Percentiles rank a stretch among this genome's conserved stretches.
Conservation (phyloP, 1,140 invertebrate genomes). For the Lamellibrachia luymesi region DNA sequence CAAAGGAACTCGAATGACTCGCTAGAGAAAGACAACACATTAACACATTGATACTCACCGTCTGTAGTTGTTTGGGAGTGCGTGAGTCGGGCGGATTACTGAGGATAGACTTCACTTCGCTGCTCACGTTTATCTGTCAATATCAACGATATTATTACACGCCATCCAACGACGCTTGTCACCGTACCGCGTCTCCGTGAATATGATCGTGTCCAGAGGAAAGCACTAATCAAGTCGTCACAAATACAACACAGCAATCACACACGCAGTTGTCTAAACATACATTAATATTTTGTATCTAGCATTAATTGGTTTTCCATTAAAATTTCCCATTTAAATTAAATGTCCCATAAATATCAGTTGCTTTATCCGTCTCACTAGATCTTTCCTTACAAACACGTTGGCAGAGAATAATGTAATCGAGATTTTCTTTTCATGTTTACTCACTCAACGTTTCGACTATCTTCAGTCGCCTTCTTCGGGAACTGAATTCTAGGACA, state of each 20-base stretch:
- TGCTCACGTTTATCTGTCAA: slow-evolving; percentile 50
- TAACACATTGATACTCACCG: slow-evolving; percentile 34
- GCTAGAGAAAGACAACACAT: not conserved
- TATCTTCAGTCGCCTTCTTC: no score
- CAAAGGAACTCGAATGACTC: not conserved
- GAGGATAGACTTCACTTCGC: slow-evolving; percentile 48
- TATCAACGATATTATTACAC: not conserved
- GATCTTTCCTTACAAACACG: no score
- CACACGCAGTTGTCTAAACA: not conserved
- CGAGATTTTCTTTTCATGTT: no score
- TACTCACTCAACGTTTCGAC: no score
- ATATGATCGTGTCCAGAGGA: not conserved
- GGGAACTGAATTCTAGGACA: no score
- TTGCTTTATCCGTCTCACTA: no score
- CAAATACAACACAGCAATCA: not conserved
- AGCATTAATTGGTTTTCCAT: not conserved
- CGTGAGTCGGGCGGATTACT: slow-evolving; percentile 40
- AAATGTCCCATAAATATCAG: no score
- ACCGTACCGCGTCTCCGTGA: no score
- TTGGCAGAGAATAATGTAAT: no score
- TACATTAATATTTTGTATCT: not conserved
- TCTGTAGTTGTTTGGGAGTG: slow-evolving; percentile 51
- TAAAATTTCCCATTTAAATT: no score
- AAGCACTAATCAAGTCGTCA: not conserved
- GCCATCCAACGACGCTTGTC: not conserved